Evolutionary conservation across 2,113 vertebrate genomes (phyloP).

Genomic region (Odocoileus virginianus): DNA sequence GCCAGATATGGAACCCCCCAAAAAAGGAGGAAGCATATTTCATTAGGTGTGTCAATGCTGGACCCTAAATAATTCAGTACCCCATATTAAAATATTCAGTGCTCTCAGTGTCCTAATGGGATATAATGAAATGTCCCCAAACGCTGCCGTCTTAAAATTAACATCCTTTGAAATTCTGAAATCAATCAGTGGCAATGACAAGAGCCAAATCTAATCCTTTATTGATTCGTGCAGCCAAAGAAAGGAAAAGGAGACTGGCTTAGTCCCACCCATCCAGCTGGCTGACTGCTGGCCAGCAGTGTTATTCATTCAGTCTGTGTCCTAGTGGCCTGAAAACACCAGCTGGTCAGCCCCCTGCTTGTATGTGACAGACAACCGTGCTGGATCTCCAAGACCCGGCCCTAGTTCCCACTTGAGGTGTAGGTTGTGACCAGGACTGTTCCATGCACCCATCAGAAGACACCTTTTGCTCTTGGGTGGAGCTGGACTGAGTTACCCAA

Average conservation of each 20-base stretch:
- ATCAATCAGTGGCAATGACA: conserved; percentile 60
- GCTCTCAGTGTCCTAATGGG: conserved; percentile 71
- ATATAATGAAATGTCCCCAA: conserved; percentile 70
- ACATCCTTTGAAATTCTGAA: conserved; percentile 45
- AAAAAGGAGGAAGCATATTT: conserved; percentile 78
- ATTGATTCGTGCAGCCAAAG: conserved; percentile 38
- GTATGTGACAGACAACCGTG: neutral
- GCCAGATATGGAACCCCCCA: conserved; percentile 79
- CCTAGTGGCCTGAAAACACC: neutral
- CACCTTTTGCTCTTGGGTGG: neutral
- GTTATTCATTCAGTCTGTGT: neutral
- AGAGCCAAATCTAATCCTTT: conserved; percentile 30
- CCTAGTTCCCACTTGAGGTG: accelerated
- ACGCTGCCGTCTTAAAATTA: conserved; percentile 53
- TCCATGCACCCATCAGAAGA: neutral
- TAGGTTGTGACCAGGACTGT: accelerated
- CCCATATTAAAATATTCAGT: conserved; percentile 70
- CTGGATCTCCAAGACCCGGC: neutral
- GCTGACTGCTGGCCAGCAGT: neutral
- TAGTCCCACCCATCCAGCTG: neutral
- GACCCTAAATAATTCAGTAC: conserved; percentile 84
- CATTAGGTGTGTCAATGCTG: conserved; percentile 68
- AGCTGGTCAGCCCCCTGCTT: neutral
- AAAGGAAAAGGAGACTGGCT: neutral
- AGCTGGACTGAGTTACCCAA: accelerated